Base-by-base conservation (phyloP, 1,140 invertebrate genomes). In the Pararge aegeria region DNA sequence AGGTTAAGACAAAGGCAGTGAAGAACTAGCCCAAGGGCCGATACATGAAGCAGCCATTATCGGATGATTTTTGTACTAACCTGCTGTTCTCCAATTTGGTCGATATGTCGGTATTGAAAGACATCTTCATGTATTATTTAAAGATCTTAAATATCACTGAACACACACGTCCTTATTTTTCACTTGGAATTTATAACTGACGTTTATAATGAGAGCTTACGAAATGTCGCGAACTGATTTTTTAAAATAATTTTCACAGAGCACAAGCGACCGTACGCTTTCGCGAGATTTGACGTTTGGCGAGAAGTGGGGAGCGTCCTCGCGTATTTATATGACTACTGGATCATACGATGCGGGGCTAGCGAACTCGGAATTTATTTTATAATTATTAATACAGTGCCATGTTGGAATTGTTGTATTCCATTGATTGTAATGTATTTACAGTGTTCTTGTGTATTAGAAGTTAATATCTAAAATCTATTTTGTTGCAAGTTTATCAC, bases 71-170 rank as follows among this genome's bases (percentile, higher is more conserved):
- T 29, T 60, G 64, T 69, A 48, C 76, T 61, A 87, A 89, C 87
- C 85, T 88, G 87, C 84, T 88, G 71, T 82, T 89, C 68, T 89
- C 85, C 77, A 89, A 75, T 80, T 83, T 89, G 29, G 76, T 79
- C 21, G 85, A 89, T 69, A 89, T 80, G 60, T 88, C 83, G 59
- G 85, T 89, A 75, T 88, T 85, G 78, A 87, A 88, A 80, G 85
- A 80, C 87, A 89, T 89, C 67, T 87, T 86, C 78, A 75, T 58
- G 81, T 83, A 74, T 73, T 85, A 82, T 85, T 85, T 83, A 87
- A 75, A 64, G 48, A 55, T 67, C 62, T 70, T 81, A 79, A 81
- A 83, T 87, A 83, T 80, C 87, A 89, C 87, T 87, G 76, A 87
- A 85, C 87, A 85, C 83, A 87, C 82, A 85, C 78, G 73, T 64